Base-by-base conservation (phyloP, 2,797 vertebrate species). In the Apogon hyalosoma region DNA sequence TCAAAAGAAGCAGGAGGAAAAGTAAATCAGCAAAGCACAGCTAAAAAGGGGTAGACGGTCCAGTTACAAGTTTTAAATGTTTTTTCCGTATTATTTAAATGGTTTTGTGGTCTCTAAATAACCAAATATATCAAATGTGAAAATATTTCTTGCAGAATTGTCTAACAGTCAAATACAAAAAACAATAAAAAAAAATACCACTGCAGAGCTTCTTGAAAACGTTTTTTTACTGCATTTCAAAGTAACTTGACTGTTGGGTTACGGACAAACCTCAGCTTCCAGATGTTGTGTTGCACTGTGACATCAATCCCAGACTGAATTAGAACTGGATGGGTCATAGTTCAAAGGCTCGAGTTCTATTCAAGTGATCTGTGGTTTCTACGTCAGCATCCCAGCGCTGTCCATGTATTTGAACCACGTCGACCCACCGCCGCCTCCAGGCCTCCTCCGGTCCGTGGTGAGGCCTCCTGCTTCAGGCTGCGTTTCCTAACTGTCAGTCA, bases 161-260 rank as follows among this genome's bases (percentile, higher is more conserved):
- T 3, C 41, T 54, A 36, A n/a, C 12, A 18, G 5, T 61, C 49
- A 49, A 47, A 24, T 19, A 2, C 16, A 16, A 50, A 19, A 4
- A 3, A 2, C 42, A 16, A 7, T 10, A 7, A 13, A 45, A 46
- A 45, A 50, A 69, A 66, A 77, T 1, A 15, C 10, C 14, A 70
- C 67, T 39, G 41, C 28, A 9, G 18, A 59, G 14, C 3, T 48
- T 77, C 28, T 85, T 85, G 63, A 88, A 91, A 90, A 87, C 39
- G 38, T 28, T 28, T 28, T 69, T 88, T 91, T 90, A 88, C 65
- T 91, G 74, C 53, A 79, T 87, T 84, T 83, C 42, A 78, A 59
- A 69, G 45, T 50, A 70, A 65, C 49, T 48, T 56, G 48, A 60
- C 71, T 67, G 73, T 36, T 63, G 33, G 56, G 28, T 31, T 73